Evolutionary conservation across 2,113 vertebrate genomes (phyloP).

Genomic region (Leuciscus idus): DNA sequence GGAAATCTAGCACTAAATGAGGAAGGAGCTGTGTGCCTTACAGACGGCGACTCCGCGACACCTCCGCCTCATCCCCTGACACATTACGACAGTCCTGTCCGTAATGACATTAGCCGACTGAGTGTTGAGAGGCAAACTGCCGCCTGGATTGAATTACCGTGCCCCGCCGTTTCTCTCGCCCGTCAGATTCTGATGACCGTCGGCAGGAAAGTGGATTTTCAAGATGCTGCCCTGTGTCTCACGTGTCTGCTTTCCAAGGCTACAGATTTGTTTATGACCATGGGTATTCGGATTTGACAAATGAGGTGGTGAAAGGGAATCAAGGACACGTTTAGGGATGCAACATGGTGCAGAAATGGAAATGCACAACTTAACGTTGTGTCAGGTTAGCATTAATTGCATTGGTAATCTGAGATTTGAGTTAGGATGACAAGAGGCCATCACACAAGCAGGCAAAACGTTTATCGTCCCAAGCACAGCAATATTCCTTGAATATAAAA

Average conservation of each 20-base stretch:
- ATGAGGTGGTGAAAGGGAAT: not conserved
- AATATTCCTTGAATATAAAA: slow-evolving; percentile 16
- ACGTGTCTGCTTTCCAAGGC: slow-evolving; percentile 4
- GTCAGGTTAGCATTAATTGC: not conserved
- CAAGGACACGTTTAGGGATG: slow-evolving; percentile 17
- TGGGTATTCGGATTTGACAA: not conserved
- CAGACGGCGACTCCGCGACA: slow-evolving; percentile 25
- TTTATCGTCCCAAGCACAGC: not conserved
- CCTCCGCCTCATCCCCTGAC: slow-evolving; percentile 26
- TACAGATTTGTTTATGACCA: slow-evolving; percentile 1
- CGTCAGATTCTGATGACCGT: slow-evolving; percentile 27
- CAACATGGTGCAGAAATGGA: not conserved
- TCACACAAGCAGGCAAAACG: not conserved
- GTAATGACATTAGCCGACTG: slow-evolving; percentile 33
- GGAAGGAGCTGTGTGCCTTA: slow-evolving; percentile 16
- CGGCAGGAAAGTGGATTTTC: not conserved
- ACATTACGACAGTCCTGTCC: slow-evolving; percentile 17
- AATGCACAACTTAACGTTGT: not conserved
- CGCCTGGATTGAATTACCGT: slow-evolving; percentile 20
- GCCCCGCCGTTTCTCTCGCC: not conserved
- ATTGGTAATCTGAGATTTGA: slow-evolving; percentile 5
- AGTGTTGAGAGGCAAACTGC: slow-evolving; percentile 36
- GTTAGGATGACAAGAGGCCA: not conserved
- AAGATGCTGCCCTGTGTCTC: not conserved
- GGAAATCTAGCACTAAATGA: slow-evolving; percentile 44